phyloP scores from a whole-genome alignment of 2,888 invertebrate species.

The Odontocerum albicorne region DNA sequence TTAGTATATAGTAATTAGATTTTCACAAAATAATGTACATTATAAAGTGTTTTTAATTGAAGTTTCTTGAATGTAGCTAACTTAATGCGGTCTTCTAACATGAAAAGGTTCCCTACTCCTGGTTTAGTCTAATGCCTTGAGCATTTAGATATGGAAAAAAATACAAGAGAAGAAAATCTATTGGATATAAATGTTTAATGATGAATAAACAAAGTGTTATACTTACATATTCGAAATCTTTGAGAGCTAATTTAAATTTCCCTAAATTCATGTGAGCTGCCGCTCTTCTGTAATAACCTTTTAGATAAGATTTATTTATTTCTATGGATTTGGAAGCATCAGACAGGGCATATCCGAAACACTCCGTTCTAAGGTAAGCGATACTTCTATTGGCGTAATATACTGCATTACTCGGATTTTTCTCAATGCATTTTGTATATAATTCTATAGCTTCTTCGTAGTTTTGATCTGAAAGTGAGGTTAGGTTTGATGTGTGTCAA shows the following conservation, averaged over 20 bases:
- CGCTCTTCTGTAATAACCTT: conserved; percentile 96
- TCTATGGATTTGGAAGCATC: conserved; percentile 94
- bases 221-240: conserved; percentile 94
- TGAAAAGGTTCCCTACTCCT: too few species aligned
- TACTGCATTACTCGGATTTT: conserved; percentile 80
- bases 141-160: too few species aligned
- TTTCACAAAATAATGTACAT: too few species aligned
- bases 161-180: too few species aligned
- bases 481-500: conserved; percentile 15
- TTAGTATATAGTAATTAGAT: too few species aligned
- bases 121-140: too few species aligned
- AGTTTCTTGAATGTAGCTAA: too few species aligned
- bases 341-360: conserved; percentile 89
- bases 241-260: conserved; percentile 94
- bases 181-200: too few species aligned
- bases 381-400: conserved; percentile 95
- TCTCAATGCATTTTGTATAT: conserved; percentile 85
- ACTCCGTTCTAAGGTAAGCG: conserved; percentile 91
- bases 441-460: conserved; percentile 88
- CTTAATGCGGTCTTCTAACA: too few species aligned
- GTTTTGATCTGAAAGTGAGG: conserved; percentile 75
- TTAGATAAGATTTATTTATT: conserved; percentile 85
- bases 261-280: conserved; percentile 97
- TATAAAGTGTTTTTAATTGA: too few species aligned
- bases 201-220: conserved; percentile 26